These are phyloP conservation scores for Sula dactylatra DNA, from an alignment of 2,113 vertebrate genomes.

Conservation along the genomic window DNA sequence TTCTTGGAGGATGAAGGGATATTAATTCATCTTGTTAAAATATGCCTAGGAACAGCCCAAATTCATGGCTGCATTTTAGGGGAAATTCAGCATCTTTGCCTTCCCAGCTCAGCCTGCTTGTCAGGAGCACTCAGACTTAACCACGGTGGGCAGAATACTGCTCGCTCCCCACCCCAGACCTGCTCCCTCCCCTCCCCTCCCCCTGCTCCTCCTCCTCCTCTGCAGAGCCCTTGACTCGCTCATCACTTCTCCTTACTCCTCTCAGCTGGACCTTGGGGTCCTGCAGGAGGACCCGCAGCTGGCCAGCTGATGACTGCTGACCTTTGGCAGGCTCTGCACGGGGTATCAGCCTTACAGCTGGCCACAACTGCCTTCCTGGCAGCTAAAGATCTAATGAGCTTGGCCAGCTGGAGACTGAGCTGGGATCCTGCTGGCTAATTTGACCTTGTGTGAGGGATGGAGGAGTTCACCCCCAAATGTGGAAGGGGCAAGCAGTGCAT, in stretches of 20 bases:
- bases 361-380: conserved; percentile 26
- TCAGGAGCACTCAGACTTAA: neutral
- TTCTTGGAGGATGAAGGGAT: neutral
- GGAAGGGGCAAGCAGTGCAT: neutral
- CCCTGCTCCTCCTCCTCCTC: neutral
- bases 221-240: neutral
- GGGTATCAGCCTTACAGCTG: conserved; percentile 17
- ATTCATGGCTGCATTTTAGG: neutral
- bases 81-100: neutral
- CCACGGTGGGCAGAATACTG: neutral
- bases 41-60: neutral
- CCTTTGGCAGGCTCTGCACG: neutral
- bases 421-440: neutral
- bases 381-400: conserved; percentile 5
- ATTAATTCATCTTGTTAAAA: neutral
- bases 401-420: neutral
- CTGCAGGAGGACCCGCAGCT: neutral
- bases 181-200: neutral
- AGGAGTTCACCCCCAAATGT: neutral
- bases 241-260: neutral
- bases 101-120: neutral
- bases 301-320: neutral
- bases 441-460: neutral
- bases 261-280: neutral
- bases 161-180: neutral